phyloP scores from a whole-genome alignment of 2,797 vertebrate genomes.

The Anas bernieri region DNA sequence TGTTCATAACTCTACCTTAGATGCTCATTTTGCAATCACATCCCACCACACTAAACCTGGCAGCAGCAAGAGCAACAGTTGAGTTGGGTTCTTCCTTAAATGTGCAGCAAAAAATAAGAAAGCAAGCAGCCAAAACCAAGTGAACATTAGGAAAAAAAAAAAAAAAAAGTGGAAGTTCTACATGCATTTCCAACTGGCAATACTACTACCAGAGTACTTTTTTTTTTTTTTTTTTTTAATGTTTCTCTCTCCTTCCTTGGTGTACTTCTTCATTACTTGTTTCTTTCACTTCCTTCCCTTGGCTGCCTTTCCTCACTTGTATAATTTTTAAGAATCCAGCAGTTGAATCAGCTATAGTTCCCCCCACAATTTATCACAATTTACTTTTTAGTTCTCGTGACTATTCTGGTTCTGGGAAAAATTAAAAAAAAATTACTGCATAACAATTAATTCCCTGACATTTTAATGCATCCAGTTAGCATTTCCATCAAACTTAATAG shows the following conservation, averaged over 20 bases:
- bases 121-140: not conserved
- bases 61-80: not conserved
- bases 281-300: not conserved
- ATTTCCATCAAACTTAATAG: not conserved
- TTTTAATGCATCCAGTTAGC: not conserved
- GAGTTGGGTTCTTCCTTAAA: not conserved
- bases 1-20: not conserved
- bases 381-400: not conserved
- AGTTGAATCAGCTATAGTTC: not conserved
- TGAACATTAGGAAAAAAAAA: not conserved
- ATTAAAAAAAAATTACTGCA: not conserved
- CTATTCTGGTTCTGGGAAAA: not conserved
- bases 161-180: not conserved
- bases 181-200: not conserved
- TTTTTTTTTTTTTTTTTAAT: not conserved
- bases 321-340: not conserved
- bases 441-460: not conserved
- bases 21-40: not conserved
- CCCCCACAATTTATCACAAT: not conserved
- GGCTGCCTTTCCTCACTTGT: not conserved
- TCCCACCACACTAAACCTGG: not conserved
- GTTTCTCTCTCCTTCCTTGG: not conserved
- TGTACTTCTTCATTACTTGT: not conserved
- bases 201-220: not conserved
- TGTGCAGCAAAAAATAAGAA: not conserved